A percentile compares a stretch with the other conserved stretches of the same genome.
phyloP scores from a whole-genome alignment of 1,140 invertebrate genomes.

The Helicoverpa armigera region DNA sequence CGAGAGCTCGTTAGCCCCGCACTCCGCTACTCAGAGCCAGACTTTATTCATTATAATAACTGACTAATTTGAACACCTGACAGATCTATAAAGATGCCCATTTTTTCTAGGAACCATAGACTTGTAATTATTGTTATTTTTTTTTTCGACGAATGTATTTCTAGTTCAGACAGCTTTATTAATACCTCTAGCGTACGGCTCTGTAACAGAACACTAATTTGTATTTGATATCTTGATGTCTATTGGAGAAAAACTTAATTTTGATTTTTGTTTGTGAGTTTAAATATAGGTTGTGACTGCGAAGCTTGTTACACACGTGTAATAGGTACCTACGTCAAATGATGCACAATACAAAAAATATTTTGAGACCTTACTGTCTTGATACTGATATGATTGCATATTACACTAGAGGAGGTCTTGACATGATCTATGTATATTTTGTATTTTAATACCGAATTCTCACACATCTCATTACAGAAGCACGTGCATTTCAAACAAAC shows the following conservation, averaged over 20 bases:
- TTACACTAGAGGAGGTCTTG: too few relatives aligned
- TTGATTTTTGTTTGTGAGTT: not conserved
- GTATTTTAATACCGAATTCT: too few relatives aligned
- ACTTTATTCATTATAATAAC: not conserved
- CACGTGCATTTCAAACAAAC: too few relatives aligned
- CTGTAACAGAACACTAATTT: not conserved
- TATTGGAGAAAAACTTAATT: not conserved
- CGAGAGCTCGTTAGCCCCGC: not conserved
- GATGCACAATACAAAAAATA: too few relatives aligned
- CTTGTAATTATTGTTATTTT: slow-evolving; percentile 1
- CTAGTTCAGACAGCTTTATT: slow-evolving; percentile 11
- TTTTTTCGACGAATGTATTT: not conserved
- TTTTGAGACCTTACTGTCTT: too few relatives aligned
- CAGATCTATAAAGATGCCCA: not conserved
- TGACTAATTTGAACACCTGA: slow-evolving; percentile 15
- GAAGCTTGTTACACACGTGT: too few relatives aligned
- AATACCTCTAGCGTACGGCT: not conserved
- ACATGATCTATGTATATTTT: too few relatives aligned
- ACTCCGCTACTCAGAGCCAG: not conserved
- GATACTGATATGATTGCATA: too few relatives aligned
- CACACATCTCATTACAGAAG: too few relatives aligned
- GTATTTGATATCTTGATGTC: not conserved
- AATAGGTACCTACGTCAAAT: too few relatives aligned
- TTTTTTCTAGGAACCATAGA: slow-evolving; percentile 29
- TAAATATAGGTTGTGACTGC: too few relatives aligned